Evolutionary conservation across 2,113 vertebrate genomes (phyloP), one percentile per base, ranked within the genome.

Genomic region (Lampris megalopsis): DNA sequence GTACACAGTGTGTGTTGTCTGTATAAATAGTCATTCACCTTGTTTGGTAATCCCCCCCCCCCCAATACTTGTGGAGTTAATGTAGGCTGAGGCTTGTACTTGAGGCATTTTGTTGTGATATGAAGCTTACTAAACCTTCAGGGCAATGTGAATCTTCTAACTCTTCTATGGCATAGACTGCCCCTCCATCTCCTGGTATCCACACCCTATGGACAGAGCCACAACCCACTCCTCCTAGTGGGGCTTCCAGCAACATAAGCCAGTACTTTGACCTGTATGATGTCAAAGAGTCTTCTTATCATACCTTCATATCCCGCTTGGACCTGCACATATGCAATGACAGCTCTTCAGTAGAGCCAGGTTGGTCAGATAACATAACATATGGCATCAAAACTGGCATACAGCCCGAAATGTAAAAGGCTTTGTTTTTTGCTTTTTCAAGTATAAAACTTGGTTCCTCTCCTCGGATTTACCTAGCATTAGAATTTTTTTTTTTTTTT

Each of bases 241-340:
- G 91, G 0, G 94, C 91, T 6, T 92, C 96, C 41, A 96, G 79
- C 75, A 97, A 95, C 77, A 91, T 94, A n/a, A 95, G 96, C 79
- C 96, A 98, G 68, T 97, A 96, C 88, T 99, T 99, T 38, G 97
- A 99, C 61, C 95, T 93, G 36, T 95, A 96, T 11, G 96, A 99
- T 56, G 96, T 99, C 82, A 99, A 97, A 60, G 98, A 99, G 78
- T 96, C 97, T 0, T 99, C 98, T 0, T 99, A 99, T 88, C 98
- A 99, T 91, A 96, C 97, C n/a, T 95, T 97, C 75, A 97, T 99
- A 89, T 98, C 98, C 6, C 97, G 96, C 71, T 89, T 99, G 87
- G 98, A 99, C 84, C 93, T 99, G 89, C 98, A 99, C 73, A 92
- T 99, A 85, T 99, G 98, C 50, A 98, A 97, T 2, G 98, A 99